phyloP scores from a whole-genome alignment of 2,888 invertebrate genomes.

The Nephrocerus scutellatus region DNA sequence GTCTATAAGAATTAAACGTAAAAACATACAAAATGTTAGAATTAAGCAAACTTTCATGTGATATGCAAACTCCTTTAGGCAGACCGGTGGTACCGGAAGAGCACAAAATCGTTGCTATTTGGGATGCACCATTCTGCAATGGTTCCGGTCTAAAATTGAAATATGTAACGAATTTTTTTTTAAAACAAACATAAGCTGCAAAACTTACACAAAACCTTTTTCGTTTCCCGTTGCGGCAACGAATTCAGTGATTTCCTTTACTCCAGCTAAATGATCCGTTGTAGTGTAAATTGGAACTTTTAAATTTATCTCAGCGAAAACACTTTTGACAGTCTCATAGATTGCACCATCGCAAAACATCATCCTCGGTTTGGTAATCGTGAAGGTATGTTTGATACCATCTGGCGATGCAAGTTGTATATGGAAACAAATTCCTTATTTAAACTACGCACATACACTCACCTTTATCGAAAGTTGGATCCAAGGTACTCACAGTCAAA shows the following conservation, averaged over 20 bases:
- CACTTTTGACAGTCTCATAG: slow-evolving; percentile 25
- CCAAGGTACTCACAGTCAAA: slow-evolving; percentile 21
- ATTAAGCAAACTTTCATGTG: slow-evolving; percentile 20
- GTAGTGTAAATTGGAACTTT: slow-evolving; percentile 24
- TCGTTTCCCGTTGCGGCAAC: slow-evolving; percentile 19
- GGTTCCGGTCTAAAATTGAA: slow-evolving; percentile 9
- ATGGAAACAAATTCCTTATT: too few species aligned
- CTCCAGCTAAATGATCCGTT: slow-evolving; percentile 22
- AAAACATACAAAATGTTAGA: slow-evolving; percentile 7
- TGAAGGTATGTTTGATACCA: slow-evolving; percentile 38
- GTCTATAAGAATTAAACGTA: too few species aligned
- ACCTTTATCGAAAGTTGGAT: slow-evolving; percentile 21
- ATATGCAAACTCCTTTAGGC: slow-evolving; percentile 24
- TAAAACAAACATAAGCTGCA: too few species aligned
- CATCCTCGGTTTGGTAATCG: slow-evolving; percentile 37
- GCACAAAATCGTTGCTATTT: slow-evolving; percentile 24
- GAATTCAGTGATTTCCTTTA: slow-evolving; percentile 18
- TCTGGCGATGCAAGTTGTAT: too few species aligned
- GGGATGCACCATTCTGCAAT: slow-evolving; percentile 15
- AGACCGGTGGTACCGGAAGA: slow-evolving; percentile 25
- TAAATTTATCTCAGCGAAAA: slow-evolving; percentile 19
- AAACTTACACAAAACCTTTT: slow-evolving; percentile 18
- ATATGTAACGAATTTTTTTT: too few species aligned
- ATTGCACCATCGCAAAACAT: slow-evolving; percentile 41
- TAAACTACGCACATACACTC: not conserved